A percentile compares a stretch with the other conserved stretches of the same genome.
These are phyloP conservation scores for Pachymerium ferrugineum DNA, from an alignment of 2,888 invertebrate genomes.

Conservation along the genomic window DNA sequence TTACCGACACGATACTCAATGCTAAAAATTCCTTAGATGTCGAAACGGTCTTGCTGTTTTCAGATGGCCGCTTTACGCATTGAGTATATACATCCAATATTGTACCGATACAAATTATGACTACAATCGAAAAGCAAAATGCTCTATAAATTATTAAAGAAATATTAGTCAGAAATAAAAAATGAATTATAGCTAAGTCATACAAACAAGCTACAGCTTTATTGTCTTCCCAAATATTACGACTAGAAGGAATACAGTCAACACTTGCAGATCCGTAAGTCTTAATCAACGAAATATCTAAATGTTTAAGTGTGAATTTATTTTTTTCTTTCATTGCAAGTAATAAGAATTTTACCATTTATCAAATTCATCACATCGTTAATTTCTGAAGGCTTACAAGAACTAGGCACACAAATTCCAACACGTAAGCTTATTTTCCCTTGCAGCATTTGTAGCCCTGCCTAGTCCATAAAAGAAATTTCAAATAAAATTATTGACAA, in stretches of 20 bases:
- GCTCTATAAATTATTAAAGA: background rate
- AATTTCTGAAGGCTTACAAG: background rate
- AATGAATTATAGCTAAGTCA: background rate
- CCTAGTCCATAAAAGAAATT: too few species aligned
- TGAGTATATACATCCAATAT: background rate
- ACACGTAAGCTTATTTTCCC: too few species aligned
- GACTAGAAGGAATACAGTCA: background rate
- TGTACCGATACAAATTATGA: background rate
- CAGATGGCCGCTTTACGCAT: background rate
- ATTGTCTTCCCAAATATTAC: background rate
- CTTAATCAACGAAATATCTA: background rate
- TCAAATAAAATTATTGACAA: too few species aligned
- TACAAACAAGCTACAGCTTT: constrained; percentile 8
- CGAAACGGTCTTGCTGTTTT: too few species aligned
- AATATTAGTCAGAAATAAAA: background rate
- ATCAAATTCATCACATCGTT: background rate
- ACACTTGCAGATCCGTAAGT: background rate
- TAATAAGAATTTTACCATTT: background rate
- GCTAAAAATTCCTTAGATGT: too few species aligned
- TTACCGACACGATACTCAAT: too few species aligned
- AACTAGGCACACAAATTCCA: background rate
- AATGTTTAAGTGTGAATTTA: background rate
- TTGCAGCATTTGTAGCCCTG: too few species aligned
- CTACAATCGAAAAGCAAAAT: background rate
- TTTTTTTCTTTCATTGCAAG: too few species aligned